Evolutionary conservation across 2,888 invertebrate genomes (phyloP).

Genomic region (Podotricha telesiphe): DNA sequence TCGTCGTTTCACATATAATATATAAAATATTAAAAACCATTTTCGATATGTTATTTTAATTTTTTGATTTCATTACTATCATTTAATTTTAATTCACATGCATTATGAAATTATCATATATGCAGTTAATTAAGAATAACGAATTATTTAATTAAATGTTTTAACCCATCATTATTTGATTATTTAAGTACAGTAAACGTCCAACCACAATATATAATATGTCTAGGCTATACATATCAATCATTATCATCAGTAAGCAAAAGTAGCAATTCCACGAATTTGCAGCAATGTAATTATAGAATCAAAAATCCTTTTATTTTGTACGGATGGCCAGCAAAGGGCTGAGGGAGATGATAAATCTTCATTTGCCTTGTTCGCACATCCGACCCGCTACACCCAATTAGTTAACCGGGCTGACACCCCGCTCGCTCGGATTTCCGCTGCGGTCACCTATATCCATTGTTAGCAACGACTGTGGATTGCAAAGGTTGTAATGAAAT

Average conservation of each 20-base stretch:
- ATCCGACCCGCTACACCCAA: slow-evolving; percentile 76
- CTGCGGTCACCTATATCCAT: slow-evolving; percentile 71
- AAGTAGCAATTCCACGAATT: slow-evolving; percentile 1
- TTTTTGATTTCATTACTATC: too few species aligned
- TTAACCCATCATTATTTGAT: too few species aligned
- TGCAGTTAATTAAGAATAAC: too few species aligned
- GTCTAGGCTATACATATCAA: background rate
- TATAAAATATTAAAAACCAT: too few species aligned
- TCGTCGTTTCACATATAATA: too few species aligned
- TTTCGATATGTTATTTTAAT: too few species aligned
- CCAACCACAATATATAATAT: too few species aligned
- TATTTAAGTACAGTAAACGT: too few species aligned
- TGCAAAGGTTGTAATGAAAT: slow-evolving; percentile 47
- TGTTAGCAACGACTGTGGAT: slow-evolving; percentile 53
- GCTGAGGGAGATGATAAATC: slow-evolving; percentile 75
- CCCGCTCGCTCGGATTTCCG: slow-evolving; percentile 66
- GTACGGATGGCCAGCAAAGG: slow-evolving; percentile 50
- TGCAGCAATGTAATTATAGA: slow-evolving; percentile 21
- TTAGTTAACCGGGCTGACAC: slow-evolving; percentile 68
- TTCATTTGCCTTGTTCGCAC: slow-evolving; percentile 80
- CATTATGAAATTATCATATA: too few species aligned
- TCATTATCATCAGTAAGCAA: background rate
- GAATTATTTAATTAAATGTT: too few species aligned
- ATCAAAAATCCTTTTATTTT: slow-evolving; percentile 32
- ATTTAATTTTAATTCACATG: too few species aligned